Evolutionary conservation across 2,888 invertebrate genomes (phyloP).

Genomic region (Nymphalis c-album): DNA sequence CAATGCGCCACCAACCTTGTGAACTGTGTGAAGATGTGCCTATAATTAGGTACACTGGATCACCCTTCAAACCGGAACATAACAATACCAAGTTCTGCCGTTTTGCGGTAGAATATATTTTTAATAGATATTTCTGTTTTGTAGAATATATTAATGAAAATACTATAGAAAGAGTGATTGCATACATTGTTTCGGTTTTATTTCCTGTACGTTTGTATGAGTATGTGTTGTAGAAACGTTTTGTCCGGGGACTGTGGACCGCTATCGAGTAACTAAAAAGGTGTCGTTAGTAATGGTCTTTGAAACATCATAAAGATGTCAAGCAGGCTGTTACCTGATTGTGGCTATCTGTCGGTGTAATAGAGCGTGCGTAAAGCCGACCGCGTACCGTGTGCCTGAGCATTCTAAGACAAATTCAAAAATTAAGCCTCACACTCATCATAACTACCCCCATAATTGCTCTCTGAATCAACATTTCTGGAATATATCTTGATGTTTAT

Average conservation of each 20-base stretch:
- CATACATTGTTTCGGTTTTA: not conserved
- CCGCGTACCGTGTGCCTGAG: conserved; percentile 47
- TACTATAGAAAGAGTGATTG: too few relatives aligned
- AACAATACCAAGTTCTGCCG: too few relatives aligned
- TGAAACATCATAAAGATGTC: conserved; percentile 82
- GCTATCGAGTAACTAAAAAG: conserved; percentile 80
- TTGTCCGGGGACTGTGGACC: conserved; percentile 56
- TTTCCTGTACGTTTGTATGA: not conserved
- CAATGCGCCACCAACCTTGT: too few relatives aligned
- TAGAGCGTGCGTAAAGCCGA: conserved; percentile 61
- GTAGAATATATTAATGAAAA: too few relatives aligned
- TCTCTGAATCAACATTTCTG: too few relatives aligned
- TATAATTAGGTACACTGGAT: too few relatives aligned
- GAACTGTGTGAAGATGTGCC: too few relatives aligned
- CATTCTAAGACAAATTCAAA: not conserved
- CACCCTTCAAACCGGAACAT: too few relatives aligned
- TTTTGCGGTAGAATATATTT: too few relatives aligned
- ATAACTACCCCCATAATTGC: too few relatives aligned
- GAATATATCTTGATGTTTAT: too few relatives aligned
- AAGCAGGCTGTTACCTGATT: conserved; percentile 75
- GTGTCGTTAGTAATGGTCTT: conserved; percentile 81
- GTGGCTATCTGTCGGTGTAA: conserved; percentile 66
- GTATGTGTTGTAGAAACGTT: conserved; percentile 52
- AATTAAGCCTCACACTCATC: not conserved
- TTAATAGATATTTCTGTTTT: too few relatives aligned